These are phyloP conservation scores for Oikopleura dioica DNA, from an alignment of 23 tunicate genomes.

Conservation along the genomic window DNA sequence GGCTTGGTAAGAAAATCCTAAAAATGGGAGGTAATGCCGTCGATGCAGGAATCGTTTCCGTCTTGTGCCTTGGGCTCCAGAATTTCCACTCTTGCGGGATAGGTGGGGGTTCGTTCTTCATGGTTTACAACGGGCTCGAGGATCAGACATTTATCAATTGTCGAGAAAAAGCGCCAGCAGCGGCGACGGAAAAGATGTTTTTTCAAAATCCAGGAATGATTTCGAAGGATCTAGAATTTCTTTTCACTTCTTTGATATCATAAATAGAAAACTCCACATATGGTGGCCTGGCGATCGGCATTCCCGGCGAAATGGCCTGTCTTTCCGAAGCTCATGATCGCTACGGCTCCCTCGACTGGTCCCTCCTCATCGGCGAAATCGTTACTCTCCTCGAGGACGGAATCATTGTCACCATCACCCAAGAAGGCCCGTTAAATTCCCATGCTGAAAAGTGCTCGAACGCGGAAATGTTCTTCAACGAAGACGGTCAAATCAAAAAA, in stretches of 20 bases:
- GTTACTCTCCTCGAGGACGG: background rate
- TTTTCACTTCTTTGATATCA: too few relatives aligned
- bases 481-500: background rate
- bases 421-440: background rate
- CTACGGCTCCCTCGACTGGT: background rate
- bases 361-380: background rate
- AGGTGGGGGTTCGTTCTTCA: background rate
- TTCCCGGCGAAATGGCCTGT: slow-evolving; percentile 10
- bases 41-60: background rate
- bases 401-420: background rate
- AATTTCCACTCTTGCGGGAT: background rate
- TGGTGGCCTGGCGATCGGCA: slow-evolving; percentile 2
- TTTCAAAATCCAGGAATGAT: too few relatives aligned
- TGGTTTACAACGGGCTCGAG: background rate
- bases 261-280: background rate
- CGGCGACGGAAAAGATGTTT: too few relatives aligned
- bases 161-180: slow-evolving; percentile 7
- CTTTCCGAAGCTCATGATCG: background rate
- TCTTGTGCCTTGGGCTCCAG: background rate
- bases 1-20: background rate
- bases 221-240: too few relatives aligned
- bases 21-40: background rate
- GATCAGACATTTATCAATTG: slow-evolving; percentile 1
- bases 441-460: background rate
- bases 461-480: background rate